Evolutionary conservation across 2,113 vertebrate species (phyloP).

Genomic region (Gopherus flavomarginatus): DNA sequence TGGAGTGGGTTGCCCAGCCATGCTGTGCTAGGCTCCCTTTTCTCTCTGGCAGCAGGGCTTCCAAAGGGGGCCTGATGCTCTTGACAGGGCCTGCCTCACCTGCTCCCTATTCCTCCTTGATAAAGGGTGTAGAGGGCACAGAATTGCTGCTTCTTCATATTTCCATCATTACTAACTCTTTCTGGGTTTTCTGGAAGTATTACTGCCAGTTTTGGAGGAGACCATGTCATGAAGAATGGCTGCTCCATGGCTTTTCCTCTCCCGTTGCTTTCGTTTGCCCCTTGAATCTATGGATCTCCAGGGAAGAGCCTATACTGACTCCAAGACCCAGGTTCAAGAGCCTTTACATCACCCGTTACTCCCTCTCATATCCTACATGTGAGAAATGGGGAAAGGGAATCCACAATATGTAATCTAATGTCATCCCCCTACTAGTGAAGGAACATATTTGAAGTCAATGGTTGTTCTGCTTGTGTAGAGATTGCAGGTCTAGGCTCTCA

Average conservation of each 20-base stretch:
- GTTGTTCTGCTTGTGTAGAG: not conserved
- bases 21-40: not conserved
- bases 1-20: not conserved
- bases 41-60: fast-evolving
- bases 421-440: not conserved
- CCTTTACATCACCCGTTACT: not conserved
- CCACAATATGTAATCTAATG: not conserved
- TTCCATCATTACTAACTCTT: not conserved
- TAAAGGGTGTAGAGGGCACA: fast-evolving
- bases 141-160: not conserved
- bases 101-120: too few relatives aligned
- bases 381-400: not conserved
- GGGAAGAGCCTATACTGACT: not conserved
- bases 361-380: not conserved
- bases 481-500: not conserved
- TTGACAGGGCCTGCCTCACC: not conserved
- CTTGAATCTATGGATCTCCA: not conserved
- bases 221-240: not conserved
- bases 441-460: not conserved
- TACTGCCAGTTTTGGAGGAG: not conserved
- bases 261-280: not conserved
- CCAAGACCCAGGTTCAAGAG: not conserved
- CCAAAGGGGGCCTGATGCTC: not conserved
- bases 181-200: not conserved
- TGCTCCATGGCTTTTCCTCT: not conserved